Base-by-base conservation (phyloP, 2,797 vertebrate species). In the Darevskia mixta region DNA sequence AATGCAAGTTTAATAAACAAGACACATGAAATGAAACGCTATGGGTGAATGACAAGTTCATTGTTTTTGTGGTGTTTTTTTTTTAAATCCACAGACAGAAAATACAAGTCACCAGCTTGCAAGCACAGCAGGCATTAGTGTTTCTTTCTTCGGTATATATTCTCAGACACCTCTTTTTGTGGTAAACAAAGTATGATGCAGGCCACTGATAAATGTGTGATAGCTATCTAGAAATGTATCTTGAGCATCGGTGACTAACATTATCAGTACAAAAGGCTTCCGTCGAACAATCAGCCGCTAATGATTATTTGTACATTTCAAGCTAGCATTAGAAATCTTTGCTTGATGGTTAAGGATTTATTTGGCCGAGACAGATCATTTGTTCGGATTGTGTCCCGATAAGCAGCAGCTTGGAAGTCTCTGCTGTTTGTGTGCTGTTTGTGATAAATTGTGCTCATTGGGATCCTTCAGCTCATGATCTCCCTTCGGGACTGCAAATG, bases 11-110 rank as follows among this genome's bases (percentile, higher is more conserved):
- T 87, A 92, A 88, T 95, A 95, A 91, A 79, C 72, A 91, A 95
- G 95, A 86, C 83, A 92, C 95, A 89, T 88, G 91, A 90, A 82
- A 87, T 35, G 87, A 94, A 95, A 95, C 94, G 61, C 91, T 92
- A 95, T 93, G 86, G 93, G 67, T 88, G 49, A 89, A 91, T 95
- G 78, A 29, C 73, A 43, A 43, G 29, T 32, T 27, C 35, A 35
- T 35, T 35, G 35, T 32, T 64, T 45, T 55, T 49, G 35, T 35
- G 35, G 35, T 49, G 11, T 1, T 11, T 49, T 49, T 11, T 49
- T 49, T 67, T 86, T 25, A 93, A 90, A 87, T 90, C 81, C 86
- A 86, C 86, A 86, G 23, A 72, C 15, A 43, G 23, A 83, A 88
- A 79, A 92, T 90, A 85, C 83, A 90, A 85, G 90, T 73, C 79